Conservation (phyloP, 2,113 vertebrate species). For the Pteropus alecto region DNA sequence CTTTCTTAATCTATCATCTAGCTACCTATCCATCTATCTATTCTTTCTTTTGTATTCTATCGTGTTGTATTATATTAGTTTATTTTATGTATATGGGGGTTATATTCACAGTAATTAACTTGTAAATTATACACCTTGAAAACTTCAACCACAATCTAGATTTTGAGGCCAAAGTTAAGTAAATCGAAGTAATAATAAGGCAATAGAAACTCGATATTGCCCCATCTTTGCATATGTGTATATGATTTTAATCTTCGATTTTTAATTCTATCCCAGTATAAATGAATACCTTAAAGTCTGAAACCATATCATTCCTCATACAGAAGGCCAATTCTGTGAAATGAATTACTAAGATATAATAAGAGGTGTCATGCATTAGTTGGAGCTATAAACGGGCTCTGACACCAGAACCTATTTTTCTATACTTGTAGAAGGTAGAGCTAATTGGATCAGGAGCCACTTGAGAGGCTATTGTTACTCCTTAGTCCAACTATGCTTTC, state of each 20-base stretch:
- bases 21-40: not conserved
- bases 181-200: not conserved
- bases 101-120: not conserved
- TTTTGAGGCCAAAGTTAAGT: slow-evolving; percentile 28
- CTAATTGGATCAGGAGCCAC: not conserved
- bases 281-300: not conserved
- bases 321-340: not conserved
- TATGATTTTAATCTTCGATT: not conserved
- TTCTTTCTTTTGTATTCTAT: not conserved
- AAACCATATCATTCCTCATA: not conserved
- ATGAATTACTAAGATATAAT: not conserved
- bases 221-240: not conserved
- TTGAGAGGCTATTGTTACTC: not conserved
- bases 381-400: not conserved
- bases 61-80: not conserved
- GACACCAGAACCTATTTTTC: not conserved
- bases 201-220: not conserved
- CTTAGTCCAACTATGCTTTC: not conserved
- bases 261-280: not conserved
- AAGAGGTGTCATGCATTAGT: not conserved
- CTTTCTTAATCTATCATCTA: not conserved
- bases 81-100: not conserved
- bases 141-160: slow-evolving; percentile 53
- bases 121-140: slow-evolving; percentile 42
- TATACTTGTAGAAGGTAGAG: not conserved